A percentile compares a stretch with the other conserved stretches of the same genome.
phyloP scores from a whole-genome alignment of 2,113 vertebrate genomes.

The Carassius auratus region DNA sequence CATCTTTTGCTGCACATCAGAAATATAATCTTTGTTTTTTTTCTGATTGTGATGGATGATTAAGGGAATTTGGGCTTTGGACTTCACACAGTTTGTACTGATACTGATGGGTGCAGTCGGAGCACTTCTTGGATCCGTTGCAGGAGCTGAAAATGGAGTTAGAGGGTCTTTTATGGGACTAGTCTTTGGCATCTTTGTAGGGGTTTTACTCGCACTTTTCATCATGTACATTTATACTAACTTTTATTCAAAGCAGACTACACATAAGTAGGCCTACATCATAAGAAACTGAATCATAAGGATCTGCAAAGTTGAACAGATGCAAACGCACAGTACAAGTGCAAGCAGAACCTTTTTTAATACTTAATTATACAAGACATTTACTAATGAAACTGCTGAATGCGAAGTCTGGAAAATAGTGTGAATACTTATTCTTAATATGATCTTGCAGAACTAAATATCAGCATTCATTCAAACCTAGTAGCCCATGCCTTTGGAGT shows the following conservation, averaged over 20 bases:
- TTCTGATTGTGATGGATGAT: no score
- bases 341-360: no score
- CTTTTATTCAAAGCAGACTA: background rate
- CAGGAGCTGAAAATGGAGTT: constrained; percentile 40
- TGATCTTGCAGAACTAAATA: no score
- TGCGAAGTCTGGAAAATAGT: no score
- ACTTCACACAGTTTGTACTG: background rate
- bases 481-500: background rate
- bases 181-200: background rate
- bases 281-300: no score
- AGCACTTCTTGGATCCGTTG: constrained; percentile 46
- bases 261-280: background rate
- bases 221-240: background rate
- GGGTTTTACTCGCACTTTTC: background rate
- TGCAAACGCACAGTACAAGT: no score
- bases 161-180: background rate
- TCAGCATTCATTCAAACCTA: background rate
- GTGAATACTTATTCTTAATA: background rate
- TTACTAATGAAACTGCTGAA: no score
- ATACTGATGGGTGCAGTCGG: constrained; percentile 19
- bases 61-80: background rate
- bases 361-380: no score
- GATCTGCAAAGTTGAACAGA: background rate
- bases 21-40: no score
- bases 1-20: no score